Conservation (phyloP, 2,113 vertebrate species). For the Pseudorectes ferrugineus region DNA sequence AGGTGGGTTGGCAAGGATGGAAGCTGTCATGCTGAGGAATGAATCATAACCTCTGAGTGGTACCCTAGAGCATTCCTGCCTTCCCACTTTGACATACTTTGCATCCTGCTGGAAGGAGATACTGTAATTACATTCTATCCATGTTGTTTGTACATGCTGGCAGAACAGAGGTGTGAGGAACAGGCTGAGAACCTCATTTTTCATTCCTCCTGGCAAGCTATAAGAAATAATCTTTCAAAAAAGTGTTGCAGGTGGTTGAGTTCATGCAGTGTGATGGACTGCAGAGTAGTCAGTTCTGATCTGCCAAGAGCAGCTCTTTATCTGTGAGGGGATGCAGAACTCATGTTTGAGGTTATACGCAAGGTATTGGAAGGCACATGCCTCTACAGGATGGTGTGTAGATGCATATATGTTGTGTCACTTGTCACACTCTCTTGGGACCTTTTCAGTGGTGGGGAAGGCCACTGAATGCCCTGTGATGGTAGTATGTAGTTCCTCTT, state of each 20-base stretch:
- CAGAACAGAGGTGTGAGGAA: not conserved
- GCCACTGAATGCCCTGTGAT: not conserved
- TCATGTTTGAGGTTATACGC: not conserved
- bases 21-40: not conserved
- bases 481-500: not conserved
- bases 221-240: not conserved
- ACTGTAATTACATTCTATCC: not conserved
- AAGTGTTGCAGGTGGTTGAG: not conserved
- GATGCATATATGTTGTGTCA: not conserved
- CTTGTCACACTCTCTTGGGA: not conserved
- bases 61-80: not conserved
- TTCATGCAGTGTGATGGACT: not conserved
- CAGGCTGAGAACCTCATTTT: not conserved
- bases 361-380: not conserved
- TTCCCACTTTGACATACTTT: not conserved
- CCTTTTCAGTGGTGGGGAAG: not conserved
- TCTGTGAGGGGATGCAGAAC: not conserved
- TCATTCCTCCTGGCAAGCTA: not conserved
- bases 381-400: not conserved
- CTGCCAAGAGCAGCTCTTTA: not conserved
- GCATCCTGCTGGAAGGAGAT: not conserved
- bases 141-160: not conserved
- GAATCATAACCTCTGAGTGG: not conserved
- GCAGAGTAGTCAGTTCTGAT: not conserved
- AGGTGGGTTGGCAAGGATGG: constrained; percentile 59